Percentiles rank a stretch among this genome's conserved stretches.
Evolutionary conservation across 2,888 invertebrate genomes (phyloP).

Genomic region (Zygogramma bicolorata): DNA sequence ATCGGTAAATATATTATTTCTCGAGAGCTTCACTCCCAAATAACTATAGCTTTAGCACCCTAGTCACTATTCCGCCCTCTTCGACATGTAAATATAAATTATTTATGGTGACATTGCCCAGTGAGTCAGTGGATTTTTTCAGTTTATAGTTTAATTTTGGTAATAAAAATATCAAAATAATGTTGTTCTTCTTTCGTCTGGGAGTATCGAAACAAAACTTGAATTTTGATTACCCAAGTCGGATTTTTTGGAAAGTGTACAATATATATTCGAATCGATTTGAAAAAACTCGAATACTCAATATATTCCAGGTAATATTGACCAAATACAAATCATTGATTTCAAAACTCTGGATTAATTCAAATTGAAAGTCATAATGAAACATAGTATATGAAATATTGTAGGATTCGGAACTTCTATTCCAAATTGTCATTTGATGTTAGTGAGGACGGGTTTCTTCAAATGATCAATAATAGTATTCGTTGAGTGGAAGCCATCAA

Average conservation of each 20-base stretch:
- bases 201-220: not conserved
- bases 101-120: slow-evolving; percentile 40
- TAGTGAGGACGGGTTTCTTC: no score
- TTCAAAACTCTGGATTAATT: no score
- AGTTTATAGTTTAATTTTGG: slow-evolving; percentile 48
- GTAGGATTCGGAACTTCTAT: no score
- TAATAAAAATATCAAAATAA: slow-evolving; percentile 38
- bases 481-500: no score
- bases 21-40: slow-evolving; percentile 20
- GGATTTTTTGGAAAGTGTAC: not conserved
- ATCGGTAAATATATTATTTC: slow-evolving; percentile 28
- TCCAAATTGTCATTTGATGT: no score
- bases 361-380: no score
- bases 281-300: no score
- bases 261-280: no score
- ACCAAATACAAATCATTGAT: no score
- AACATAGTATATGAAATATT: no score
- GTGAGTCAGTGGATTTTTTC: slow-evolving; percentile 42
- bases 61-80: slow-evolving; percentile 43
- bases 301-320: no score
- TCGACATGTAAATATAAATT: slow-evolving; percentile 33
- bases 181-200: not conserved
- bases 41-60: slow-evolving; percentile 33
- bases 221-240: not conserved
- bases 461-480: no score